Evolutionary conservation across 2,113 vertebrate genomes (phyloP).

Genomic region (Pavo muticus): DNA sequence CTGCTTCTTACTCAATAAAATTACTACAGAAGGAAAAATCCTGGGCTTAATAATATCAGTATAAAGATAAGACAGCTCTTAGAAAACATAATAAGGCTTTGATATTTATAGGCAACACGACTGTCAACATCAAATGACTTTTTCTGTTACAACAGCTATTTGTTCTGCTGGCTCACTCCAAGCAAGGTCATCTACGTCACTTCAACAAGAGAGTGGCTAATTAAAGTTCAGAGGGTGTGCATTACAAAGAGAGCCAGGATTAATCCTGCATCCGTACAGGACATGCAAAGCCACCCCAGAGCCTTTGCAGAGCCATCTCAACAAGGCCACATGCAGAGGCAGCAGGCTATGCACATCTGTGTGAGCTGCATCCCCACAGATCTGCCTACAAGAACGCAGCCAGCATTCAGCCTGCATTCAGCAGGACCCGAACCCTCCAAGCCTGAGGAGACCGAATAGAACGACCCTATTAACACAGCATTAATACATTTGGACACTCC

Average conservation of each 20-base stretch:
- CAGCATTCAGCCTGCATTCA: background rate
- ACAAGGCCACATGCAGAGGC: background rate
- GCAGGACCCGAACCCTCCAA: background rate
- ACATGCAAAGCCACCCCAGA: accelerated
- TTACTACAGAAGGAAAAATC: accelerated
- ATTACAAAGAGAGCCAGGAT: background rate
- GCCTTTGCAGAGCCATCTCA: background rate
- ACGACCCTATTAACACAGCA: background rate
- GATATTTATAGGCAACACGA: accelerated
- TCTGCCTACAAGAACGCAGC: background rate
- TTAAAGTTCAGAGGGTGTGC: background rate
- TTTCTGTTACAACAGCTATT: background rate
- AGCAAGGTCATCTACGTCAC: background rate
- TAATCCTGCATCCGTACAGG: background rate
- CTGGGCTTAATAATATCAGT: background rate
- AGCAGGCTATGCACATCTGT: background rate
- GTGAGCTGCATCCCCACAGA: background rate
- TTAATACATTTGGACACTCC: background rate
- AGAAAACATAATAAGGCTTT: background rate
- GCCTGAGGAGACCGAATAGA: background rate
- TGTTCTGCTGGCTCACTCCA: background rate
- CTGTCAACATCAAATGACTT: accelerated
- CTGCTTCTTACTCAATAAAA: accelerated
- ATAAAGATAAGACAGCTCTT: background rate
- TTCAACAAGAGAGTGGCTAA: background rate